Conservation (phyloP, 92 coral and sea anemone genomes). For the Galaxea fascicularis region DNA sequence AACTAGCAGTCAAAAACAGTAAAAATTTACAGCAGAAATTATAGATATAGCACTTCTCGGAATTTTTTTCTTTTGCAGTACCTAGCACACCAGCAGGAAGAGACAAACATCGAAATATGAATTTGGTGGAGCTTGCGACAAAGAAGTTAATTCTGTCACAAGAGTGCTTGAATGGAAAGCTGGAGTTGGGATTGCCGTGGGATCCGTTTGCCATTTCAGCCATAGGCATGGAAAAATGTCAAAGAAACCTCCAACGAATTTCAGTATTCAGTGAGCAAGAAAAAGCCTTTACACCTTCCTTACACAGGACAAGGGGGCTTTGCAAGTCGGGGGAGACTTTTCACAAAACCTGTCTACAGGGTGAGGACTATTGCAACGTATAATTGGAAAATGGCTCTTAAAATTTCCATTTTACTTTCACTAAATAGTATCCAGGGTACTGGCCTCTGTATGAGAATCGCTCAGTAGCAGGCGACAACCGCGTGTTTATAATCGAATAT, state of each 20-base stretch:
- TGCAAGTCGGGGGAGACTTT: slow-evolving; percentile 8
- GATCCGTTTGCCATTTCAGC: slow-evolving; percentile 78
- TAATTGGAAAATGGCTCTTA: background rate
- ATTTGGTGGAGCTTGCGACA: slow-evolving; percentile 3
- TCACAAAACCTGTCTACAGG: background rate
- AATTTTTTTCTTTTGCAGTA: slow-evolving; percentile 42
- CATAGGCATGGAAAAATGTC: slow-evolving; percentile 48
- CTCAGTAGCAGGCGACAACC: no score
- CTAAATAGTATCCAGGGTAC: background rate
- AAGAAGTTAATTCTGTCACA: slow-evolving; percentile 12
- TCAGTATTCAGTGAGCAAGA: slow-evolving; percentile 18
- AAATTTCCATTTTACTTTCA: background rate
- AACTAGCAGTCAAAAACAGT: no score
- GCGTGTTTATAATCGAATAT: no score
- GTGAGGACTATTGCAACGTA: background rate
- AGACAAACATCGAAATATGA: background rate
- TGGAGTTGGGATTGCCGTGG: slow-evolving; percentile 92
- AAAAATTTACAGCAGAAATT: no score
- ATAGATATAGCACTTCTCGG: background rate
- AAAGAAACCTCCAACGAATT: slow-evolving; percentile 29
- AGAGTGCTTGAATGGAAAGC: slow-evolving; percentile 40
- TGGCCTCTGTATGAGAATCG: no score
- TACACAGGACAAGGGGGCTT: background rate
- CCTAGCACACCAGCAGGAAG: slow-evolving; percentile 55
- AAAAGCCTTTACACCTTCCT: background rate